These are phyloP conservation scores for Orcinus orca DNA, from an alignment of 2,113 vertebrate species.

Conservation along the genomic window DNA sequence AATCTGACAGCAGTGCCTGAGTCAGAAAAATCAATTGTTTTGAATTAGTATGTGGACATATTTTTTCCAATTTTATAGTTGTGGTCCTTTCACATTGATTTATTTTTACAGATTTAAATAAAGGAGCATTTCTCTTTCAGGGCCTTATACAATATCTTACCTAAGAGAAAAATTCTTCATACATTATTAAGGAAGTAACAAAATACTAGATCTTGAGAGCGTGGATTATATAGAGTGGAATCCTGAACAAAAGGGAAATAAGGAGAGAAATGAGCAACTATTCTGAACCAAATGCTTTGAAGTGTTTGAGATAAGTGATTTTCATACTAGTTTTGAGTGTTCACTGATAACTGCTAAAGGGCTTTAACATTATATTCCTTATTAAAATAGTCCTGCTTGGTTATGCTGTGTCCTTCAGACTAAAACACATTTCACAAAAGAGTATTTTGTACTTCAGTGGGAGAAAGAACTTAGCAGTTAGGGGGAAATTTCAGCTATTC, in stretches of 20 bases:
- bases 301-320: slow-evolving; percentile 20
- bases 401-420: slow-evolving; percentile 6
- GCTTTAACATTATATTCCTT: slow-evolving; percentile 1
- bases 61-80: not conserved
- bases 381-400: slow-evolving; percentile 26
- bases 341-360: slow-evolving; percentile 24
- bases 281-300: slow-evolving; percentile 30
- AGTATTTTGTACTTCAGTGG: not conserved
- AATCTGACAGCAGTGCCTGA: slow-evolving; percentile 94
- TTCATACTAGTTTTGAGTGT: slow-evolving; percentile 32
- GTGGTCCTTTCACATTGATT: not conserved
- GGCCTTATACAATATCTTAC: not conserved
- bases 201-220: slow-evolving; percentile 17
- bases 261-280: slow-evolving; percentile 25
- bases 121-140: not conserved
- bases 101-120: slow-evolving; percentile 27
- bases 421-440: slow-evolving; percentile 13
- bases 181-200: slow-evolving; percentile 12
- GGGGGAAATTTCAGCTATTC: slow-evolving; percentile 3
- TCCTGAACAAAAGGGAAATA: not conserved
- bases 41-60: not conserved
- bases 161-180: slow-evolving; percentile 26
- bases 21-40: slow-evolving; percentile 50
- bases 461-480: not conserved
- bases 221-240: not conserved